Evolutionary conservation across 2,113 vertebrate species (phyloP).

Genomic region (Peucedramus taeniatus): DNA sequence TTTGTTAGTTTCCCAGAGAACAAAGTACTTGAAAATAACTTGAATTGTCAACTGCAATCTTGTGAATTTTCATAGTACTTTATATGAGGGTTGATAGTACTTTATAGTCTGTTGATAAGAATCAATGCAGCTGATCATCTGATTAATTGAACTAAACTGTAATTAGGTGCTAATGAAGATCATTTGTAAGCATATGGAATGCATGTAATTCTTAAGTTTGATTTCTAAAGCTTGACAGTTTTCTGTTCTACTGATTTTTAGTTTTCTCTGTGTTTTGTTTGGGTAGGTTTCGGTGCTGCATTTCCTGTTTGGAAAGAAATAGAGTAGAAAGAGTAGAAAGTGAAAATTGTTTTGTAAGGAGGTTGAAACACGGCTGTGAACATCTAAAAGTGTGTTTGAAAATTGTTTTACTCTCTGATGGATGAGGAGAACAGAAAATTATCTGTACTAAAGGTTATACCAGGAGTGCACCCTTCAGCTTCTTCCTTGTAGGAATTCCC

Average conservation of each 20-base stretch:
- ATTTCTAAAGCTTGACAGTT: not conserved
- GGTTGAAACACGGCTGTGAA: not conserved
- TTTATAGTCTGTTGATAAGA: slow-evolving; percentile 51
- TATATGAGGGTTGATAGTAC: not conserved
- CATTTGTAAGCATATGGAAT: slow-evolving; percentile 21
- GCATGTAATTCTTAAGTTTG: slow-evolving; percentile 17
- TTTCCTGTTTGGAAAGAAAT: not conserved
- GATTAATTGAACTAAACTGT: slow-evolving; percentile 56
- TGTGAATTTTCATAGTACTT: not conserved
- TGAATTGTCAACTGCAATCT: not conserved
- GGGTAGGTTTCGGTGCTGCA: not conserved
- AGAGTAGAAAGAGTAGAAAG: not conserved
- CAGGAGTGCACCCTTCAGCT: not conserved
- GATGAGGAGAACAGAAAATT: not conserved
- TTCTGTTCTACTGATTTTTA: not conserved
- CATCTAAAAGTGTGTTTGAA: not conserved
- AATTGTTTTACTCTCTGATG: not conserved
- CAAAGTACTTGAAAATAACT: not conserved
- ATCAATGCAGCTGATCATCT: slow-evolving; percentile 38
- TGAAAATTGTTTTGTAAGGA: not conserved
- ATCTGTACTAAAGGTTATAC: not conserved
- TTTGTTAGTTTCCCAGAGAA: not conserved
- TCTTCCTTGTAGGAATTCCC: not conserved
- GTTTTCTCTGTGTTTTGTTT: not conserved
- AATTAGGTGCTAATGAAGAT: slow-evolving; percentile 57